Base-by-base conservation (phyloP, 2,888 invertebrate species). In the Eubasilissa splendida region DNA sequence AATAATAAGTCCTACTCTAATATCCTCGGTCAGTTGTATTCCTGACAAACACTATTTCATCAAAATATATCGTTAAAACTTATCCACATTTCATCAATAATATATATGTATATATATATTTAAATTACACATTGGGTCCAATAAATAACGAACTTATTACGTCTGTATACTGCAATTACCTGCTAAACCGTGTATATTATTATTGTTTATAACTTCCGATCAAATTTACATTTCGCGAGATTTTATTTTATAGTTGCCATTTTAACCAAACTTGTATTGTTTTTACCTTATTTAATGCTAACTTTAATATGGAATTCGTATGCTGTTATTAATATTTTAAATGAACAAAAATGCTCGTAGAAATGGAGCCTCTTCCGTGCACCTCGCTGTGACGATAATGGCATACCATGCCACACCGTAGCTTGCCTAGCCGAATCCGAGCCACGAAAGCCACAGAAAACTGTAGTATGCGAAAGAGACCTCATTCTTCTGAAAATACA, bases 41-140 rank as follows among this genome's bases (percentile, higher is more conserved):
- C 63, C 42, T 33, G 42, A 12, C 12, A 12, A 63, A 31, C n/a
- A 63, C 31, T 63, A 63, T 59, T 42, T 42, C 50, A 50, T 52
- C 52, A 14, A 50, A 68, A 68, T 50, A 42, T 42, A 42, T 42
- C 42, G 42, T 42, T 52, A 71, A n/a, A 22, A 70, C 54, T 71
- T 71, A 14, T 71, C 71, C 71, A 71, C 22, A n/a, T 50, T n/a
- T 63, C 42, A 33, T 33, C 7, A 33, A 33, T 63, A 33, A 63
- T 50, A n/a, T 50, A 42, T 68, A 68, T 52, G n/a, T 70, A 14
- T 53, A 70, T 70, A 71, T 68, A 14, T 68, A 68, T 68, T 52
- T 70, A 58, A 78, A 75, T 66, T 50, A 74, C 65, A 74, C 79
- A 74, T 79, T 79, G 79, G 79, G 79, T 79, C 79, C 79, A 79